phyloP scores from a whole-genome alignment of 2,113 vertebrate genomes.

The Osmerus eperlanus region DNA sequence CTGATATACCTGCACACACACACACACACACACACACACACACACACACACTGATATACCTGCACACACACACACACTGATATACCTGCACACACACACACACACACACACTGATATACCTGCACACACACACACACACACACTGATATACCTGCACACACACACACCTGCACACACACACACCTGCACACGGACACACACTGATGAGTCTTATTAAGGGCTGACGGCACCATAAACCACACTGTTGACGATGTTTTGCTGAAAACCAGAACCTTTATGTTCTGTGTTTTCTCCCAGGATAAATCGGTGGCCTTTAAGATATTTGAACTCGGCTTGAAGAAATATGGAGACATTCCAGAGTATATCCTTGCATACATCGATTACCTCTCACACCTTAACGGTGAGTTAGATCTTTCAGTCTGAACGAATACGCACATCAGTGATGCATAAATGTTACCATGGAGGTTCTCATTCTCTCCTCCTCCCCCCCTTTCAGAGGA shows the following conservation, averaged over 20 bases:
- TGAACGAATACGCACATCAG: not conserved
- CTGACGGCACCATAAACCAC: not conserved
- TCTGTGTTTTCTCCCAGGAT: constrained; percentile 74
- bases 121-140: no score
- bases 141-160: no score
- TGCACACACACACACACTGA: no score
- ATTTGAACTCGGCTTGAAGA: constrained; percentile 98
- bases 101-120: no score
- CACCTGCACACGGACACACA: no score
- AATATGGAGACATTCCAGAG: constrained; percentile 98
- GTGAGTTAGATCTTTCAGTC: constrained; percentile 68
- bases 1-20: not conserved
- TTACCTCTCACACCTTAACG: constrained; percentile 98
- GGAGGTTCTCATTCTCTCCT: no score
- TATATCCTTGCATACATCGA: constrained; percentile 98
- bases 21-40: no score
- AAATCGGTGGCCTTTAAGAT: constrained; percentile 99
- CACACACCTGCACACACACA: no score
- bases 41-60: no score
- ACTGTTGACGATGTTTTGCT: not conserved
- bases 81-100: no score
- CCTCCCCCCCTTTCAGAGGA: constrained; percentile 78
- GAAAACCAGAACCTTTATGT: not conserved
- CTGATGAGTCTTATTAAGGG: no score
- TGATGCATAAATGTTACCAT: no score